Base-by-base conservation (phyloP, 2,113 vertebrate species). In the Danionella cerebrum region DNA sequence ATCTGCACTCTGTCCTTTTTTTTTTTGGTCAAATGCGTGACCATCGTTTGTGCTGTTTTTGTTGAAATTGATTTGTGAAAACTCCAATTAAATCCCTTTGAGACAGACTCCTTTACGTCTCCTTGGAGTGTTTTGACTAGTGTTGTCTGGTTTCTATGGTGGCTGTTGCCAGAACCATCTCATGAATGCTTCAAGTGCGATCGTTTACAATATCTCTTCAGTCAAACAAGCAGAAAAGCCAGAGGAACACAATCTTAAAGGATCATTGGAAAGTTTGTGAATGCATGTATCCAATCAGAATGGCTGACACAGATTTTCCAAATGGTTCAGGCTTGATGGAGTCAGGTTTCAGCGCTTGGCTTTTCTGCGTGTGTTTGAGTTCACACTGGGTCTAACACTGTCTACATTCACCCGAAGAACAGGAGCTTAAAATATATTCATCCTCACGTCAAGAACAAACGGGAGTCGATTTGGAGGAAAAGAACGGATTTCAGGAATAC, bases 81-180 rank as follows among this genome's bases (percentile, higher is more conserved):
- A 1, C n/a, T 58, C 65, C 35, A 57, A 73, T 69, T 67, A 69
- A 73, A 73, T 6, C 2, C 31, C 24, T 67, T 67, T 24, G 6
- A 60, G 16, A 63, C 22, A 36, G 27, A 69, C 66, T 69, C 66
- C 38, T 38, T 41, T 12, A 12, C 54, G 51, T 54, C 41, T 25
- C 27, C 5, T 31, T 10, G 1, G 33, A 51, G 50, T 70, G 60
- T 74, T 74, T 65, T 51, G 52, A 48, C 69, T 45, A 74, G 65
- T 38, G 33, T 66, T 13, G 36, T 62, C 14, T 45, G 50, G 45
- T 64, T 64, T 36, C 50, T 21, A 54, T n/a, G 12, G n/a, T 2
- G n/a, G 21, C 44, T 65, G 60, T 45, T 47, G 19, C 4, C 16
- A 11, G 16, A 33, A 6, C 16, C 27, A 33, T 53, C 27, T 52